Conservation (phyloP, 2,113 vertebrate species). For the Chlorodrepanis virens region DNA sequence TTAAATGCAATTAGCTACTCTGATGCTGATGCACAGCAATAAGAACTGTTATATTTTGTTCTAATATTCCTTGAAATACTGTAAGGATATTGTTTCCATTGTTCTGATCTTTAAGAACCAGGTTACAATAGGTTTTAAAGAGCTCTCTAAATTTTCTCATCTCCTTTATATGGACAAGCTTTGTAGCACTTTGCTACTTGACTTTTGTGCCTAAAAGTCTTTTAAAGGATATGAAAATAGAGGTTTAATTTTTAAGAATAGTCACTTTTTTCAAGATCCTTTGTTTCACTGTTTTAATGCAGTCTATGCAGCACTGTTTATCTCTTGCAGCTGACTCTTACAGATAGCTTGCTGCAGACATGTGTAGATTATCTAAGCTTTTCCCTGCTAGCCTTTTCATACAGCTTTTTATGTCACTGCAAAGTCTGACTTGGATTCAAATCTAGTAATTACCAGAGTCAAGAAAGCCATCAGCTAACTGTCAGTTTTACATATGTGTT, state of each 20-base stretch:
- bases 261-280: not conserved
- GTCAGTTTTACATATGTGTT: not conserved
- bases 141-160: not conserved
- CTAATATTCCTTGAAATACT: not conserved
- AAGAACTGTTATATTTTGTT: not conserved
- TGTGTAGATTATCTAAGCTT: not conserved
- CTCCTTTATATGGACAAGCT: not conserved
- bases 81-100: not conserved
- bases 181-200: not conserved
- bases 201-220: not conserved
- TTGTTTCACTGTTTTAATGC: not conserved
- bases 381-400: not conserved
- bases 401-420: not conserved
- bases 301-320: not conserved
- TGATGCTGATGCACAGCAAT: not conserved
- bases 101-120: not conserved
- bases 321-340: not conserved
- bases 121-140: not conserved
- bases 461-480: not conserved
- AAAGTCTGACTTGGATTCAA: slow-evolving; percentile 5
- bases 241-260: not conserved
- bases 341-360: not conserved
- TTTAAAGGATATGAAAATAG: not conserved
- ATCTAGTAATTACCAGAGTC: slow-evolving; percentile 15
- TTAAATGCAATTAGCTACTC: not conserved